Evolutionary conservation across 2,113 vertebrate genomes (phyloP), one percentile per base, ranked within the genome.

Genomic region (Melanostigma gelatinosum): DNA sequence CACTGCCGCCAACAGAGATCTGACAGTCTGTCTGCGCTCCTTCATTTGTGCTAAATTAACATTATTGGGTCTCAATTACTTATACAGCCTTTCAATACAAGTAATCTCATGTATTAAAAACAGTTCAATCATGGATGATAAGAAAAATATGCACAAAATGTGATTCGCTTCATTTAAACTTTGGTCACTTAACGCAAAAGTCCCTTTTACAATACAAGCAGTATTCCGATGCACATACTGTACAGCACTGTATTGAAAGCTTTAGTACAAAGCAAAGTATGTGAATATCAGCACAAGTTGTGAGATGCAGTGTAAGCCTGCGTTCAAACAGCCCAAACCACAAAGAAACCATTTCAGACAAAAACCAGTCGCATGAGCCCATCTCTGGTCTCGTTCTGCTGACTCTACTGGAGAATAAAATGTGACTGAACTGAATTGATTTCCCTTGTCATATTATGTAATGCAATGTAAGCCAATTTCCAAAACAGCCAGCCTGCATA

Each of bases 401-500:
- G 55, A 82, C 61, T 79, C 38, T 9, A 34, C 10, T 6, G 15
- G 66, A 79, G 36, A 77, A 44, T 48, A 34, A 75, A 66, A 86
- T 50, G 46, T 72, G 50, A 55, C 63, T 16, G 44, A 76, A 69
- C 18, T 80, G 34, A 72, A 80, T 24, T 61, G 70, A 83, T 77
- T 80, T 62, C 22, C 3, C 18, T 64, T 65, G 73, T 84, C 75
- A 78, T 27, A 67, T 89, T 68, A 85, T 74, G 40, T 73, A 68
- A 88, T 67, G 13, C 7, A 70, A 61, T 54, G 42, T 27, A 63
- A 88, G 48, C 50, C 78, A 55, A 7, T n/a, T 64, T 67, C 68
- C 55, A 75, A 75, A 58, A 74, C 63, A 71, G 72, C 50, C 40
- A 79, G 11, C 29, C 34, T 44, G 27, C 61, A 64, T 64, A 74